These are phyloP conservation scores for Astreopora myriophthalma DNA, from an alignment of 64 coral and sea anemone species.

Conservation along the genomic window DNA sequence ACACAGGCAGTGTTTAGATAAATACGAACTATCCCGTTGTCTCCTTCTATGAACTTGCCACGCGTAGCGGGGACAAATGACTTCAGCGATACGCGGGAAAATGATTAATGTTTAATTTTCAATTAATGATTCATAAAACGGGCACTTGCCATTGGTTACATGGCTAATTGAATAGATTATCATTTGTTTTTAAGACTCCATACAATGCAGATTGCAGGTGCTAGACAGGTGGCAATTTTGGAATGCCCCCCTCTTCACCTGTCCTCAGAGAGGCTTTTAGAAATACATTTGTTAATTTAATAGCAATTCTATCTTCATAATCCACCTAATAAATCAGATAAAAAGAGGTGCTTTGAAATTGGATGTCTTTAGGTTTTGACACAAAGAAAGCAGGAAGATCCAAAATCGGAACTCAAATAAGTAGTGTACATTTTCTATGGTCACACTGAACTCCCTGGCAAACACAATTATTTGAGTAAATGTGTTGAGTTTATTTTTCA, in stretches of 20 bases:
- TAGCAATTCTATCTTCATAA: constrained; percentile 90
- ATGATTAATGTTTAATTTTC: constrained; percentile 96
- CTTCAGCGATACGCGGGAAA: constrained; percentile 92
- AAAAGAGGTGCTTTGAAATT: constrained; percentile 62
- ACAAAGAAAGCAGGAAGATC: not conserved
- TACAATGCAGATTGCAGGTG: constrained; percentile 83
- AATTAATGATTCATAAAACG: constrained; percentile 98
- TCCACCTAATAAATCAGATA: constrained; percentile 93
- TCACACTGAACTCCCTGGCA: not conserved
- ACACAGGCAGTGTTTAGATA: constrained; percentile 96
- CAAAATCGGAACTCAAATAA: constrained; percentile 24
- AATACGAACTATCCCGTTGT: constrained; percentile 85
- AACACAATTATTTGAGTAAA: constrained; percentile 9
- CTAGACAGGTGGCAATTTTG: constrained; percentile 39
- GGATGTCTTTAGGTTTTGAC: not conserved
- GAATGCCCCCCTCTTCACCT: constrained; percentile 66
- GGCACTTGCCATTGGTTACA: constrained; percentile 77
- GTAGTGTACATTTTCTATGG: not conserved
- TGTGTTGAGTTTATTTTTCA: constrained; percentile 35
- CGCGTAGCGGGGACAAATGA: constrained; percentile 86
- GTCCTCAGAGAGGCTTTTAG: constrained; percentile 77
- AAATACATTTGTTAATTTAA: constrained; percentile 99
- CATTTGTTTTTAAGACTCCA: constrained; percentile 79
- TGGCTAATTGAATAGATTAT: constrained; percentile 93
- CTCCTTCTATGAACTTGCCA: constrained; percentile 73